Conservation (phyloP, 2,113 vertebrate species). For the Eulacestoma nigropectus region DNA sequence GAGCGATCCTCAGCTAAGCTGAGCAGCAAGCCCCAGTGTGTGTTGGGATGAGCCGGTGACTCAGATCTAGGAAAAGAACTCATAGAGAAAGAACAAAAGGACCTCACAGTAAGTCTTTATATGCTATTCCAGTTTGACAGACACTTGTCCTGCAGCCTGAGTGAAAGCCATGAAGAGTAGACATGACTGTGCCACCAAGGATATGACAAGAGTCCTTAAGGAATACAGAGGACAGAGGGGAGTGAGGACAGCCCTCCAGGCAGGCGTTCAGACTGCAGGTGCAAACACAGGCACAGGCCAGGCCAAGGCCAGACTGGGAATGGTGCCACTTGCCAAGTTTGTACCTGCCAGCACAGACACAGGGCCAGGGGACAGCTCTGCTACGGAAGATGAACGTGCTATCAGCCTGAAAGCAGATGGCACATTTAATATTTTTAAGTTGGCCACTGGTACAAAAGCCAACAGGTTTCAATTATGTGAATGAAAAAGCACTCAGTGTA, state of each 20-base stretch:
- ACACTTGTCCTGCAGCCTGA: not conserved
- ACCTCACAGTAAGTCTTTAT: not conserved
- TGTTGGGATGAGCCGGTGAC: not conserved
- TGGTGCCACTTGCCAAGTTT: not conserved
- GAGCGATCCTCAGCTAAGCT: not conserved
- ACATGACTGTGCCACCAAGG: not conserved
- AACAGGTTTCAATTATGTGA: not conserved
- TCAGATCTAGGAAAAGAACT: not conserved
- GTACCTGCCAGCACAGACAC: not conserved
- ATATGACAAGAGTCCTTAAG: not conserved
- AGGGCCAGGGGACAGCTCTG: not conserved
- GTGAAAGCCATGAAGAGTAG: not conserved
- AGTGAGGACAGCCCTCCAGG: not conserved
- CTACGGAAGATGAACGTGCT: not conserved
- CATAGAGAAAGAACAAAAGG: not conserved
- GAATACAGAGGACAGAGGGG: not conserved
- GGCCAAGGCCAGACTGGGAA: not conserved
- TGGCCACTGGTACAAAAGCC: not conserved
- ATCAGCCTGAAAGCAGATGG: not conserved
- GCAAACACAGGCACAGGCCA: not conserved
- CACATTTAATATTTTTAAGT: not conserved
- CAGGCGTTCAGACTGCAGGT: fast-evolving
- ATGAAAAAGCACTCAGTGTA: not conserved
- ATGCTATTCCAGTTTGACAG: not conserved
- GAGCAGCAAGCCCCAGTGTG: not conserved